Conservation (phyloP, 1,140 invertebrate species). For the Sweltsa coloradensis region DNA sequence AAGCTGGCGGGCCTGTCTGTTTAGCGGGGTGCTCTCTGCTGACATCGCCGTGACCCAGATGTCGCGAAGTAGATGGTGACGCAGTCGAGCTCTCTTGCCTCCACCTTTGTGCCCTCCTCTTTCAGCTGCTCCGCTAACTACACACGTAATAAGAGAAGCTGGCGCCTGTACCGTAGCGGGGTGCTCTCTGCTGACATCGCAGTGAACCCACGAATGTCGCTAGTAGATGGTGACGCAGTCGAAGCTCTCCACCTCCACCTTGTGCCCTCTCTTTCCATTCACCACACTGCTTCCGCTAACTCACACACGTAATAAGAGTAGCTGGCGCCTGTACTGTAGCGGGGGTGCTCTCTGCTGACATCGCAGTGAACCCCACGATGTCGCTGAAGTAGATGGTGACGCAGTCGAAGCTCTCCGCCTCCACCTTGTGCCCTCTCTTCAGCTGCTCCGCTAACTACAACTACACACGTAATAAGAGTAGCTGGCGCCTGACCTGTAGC, state of each 20-base stretch:
- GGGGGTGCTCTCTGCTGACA: constrained; percentile 83
- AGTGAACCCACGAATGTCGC: constrained; percentile 88
- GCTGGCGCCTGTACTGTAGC: too few relatives aligned
- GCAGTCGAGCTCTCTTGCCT: constrained; percentile 76
- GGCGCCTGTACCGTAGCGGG: constrained; percentile 77
- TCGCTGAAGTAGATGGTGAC: constrained; percentile 90
- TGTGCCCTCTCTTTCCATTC: constrained; percentile 60
- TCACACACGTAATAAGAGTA: too few relatives aligned
- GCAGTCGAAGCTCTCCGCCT: constrained; percentile 77
- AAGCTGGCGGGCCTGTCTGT: too few relatives aligned
- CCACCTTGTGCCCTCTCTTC: constrained; percentile 63
- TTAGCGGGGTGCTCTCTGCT: too few relatives aligned
- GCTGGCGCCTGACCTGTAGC: constrained; percentile 55
- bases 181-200: constrained; percentile 79
- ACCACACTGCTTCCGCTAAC: too few relatives aligned
- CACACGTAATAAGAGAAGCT: too few relatives aligned
- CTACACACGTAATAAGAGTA: too few relatives aligned
- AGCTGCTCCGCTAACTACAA: constrained; percentile 92
- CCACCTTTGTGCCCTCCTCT: too few relatives aligned
- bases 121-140: too few relatives aligned
- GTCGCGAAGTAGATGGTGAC: constrained; percentile 89
- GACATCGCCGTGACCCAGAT: too few relatives aligned
- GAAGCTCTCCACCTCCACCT: constrained; percentile 79
- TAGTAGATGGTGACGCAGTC: constrained; percentile 86
- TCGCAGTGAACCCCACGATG: constrained; percentile 83